Evolutionary conservation across 2,113 vertebrate species (phyloP).

Genomic region (Entomyzon cyanotis): DNA sequence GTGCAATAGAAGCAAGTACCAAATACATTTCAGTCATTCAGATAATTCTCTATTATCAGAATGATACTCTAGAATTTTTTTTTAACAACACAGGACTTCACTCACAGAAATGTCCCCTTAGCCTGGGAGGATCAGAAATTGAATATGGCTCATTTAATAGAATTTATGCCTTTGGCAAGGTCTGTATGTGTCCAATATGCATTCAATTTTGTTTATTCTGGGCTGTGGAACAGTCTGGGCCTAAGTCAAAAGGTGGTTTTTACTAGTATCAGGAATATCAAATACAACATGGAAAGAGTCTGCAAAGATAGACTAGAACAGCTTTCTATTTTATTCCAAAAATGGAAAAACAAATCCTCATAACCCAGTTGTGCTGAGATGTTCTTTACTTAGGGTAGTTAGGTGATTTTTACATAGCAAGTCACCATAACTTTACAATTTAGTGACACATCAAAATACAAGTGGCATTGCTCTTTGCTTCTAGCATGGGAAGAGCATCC

Average conservation of each 20-base stretch:
- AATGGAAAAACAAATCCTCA: background rate
- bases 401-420: background rate
- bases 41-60: background rate
- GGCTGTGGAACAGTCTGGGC: background rate
- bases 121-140: background rate
- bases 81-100: background rate
- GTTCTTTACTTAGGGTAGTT: background rate
- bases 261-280: background rate
- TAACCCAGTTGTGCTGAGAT: background rate
- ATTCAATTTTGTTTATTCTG: background rate
- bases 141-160: background rate
- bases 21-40: background rate
- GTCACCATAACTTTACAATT: background rate
- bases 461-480: background rate
- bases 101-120: background rate
- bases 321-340: background rate
- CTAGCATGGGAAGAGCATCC: background rate
- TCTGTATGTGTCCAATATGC: fast-evolving
- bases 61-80: background rate
- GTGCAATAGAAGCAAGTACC: background rate
- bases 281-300: background rate
- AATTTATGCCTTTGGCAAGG: background rate
- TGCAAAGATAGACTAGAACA: background rate
- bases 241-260: background rate
- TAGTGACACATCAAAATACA: background rate